These are phyloP conservation scores for Numenius arquata DNA, from an alignment of 2,113 vertebrate species.

Conservation along the genomic window DNA sequence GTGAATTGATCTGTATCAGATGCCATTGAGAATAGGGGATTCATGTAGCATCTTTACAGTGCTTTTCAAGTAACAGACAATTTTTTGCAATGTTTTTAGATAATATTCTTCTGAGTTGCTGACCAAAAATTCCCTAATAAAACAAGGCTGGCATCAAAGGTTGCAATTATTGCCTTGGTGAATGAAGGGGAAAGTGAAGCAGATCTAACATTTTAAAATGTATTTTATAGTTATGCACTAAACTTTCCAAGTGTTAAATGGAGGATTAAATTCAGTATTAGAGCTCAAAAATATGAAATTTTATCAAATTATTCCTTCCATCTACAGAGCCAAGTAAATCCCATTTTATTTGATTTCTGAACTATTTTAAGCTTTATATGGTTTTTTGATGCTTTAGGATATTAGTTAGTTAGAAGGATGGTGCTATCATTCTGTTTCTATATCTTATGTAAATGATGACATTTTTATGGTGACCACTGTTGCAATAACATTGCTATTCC, in stretches of 20 bases:
- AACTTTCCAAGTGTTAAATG: neutral
- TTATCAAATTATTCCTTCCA: neutral
- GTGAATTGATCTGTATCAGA: neutral
- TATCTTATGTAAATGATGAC: neutral
- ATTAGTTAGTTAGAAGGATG: neutral
- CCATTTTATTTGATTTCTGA: conserved; percentile 2
- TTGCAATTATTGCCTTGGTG: neutral
- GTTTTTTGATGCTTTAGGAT: neutral
- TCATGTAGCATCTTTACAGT: neutral
- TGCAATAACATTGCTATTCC: neutral
- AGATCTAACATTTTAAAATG: neutral
- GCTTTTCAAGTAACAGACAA: neutral
- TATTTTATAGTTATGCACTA: neutral
- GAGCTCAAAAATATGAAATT: neutral
- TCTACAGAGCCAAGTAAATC: neutral
- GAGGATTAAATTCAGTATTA: neutral
- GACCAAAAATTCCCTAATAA: conserved; percentile 5
- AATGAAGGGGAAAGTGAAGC: conserved; percentile 13
- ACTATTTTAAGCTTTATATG: neutral
- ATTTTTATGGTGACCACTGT: neutral
- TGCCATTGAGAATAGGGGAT: neutral
- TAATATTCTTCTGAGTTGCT: neutral
- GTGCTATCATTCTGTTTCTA: neutral
- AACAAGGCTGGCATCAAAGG: neutral
- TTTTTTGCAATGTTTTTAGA: neutral